Percentiles rank a stretch among this genome's conserved stretches.
phyloP scores from a whole-genome alignment of 2,113 vertebrate species.

The Otocyon megalotis region DNA sequence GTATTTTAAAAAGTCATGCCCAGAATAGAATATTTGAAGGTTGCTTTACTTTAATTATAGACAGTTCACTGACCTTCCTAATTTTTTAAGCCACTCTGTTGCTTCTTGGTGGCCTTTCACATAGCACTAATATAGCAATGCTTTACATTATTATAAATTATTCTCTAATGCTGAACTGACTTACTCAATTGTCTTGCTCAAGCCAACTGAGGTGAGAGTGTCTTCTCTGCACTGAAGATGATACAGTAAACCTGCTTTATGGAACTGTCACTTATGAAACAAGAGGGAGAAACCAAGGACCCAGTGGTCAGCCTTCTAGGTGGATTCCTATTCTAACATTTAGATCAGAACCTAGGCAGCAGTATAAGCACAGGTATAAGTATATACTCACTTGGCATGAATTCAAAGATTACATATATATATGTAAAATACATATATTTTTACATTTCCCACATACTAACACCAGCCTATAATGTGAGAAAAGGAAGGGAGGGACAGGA shows the following conservation, averaged over 20 bases:
- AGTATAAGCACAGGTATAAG: neutral
- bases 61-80: neutral
- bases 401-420: neutral
- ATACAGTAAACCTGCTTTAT: neutral
- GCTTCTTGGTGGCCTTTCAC: neutral
- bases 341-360: too few species aligned
- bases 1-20: slow-evolving; percentile 26
- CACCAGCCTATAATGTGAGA: neutral
- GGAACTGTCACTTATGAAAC: neutral
- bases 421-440: neutral
- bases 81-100: neutral
- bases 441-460: neutral
- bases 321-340: neutral
- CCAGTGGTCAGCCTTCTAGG: neutral
- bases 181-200: neutral
- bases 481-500: neutral
- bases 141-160: neutral
- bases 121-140: neutral
- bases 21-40: slow-evolving; percentile 47
- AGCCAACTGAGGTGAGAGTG: neutral
- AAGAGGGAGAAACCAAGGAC: neutral
- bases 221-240: neutral
- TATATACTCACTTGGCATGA: neutral
- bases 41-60: slow-evolving; percentile 14
- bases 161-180: neutral